Evolutionary conservation across 2,888 invertebrate species (phyloP), one percentile per base, ranked within the genome.

Genomic region (Argynnis bischoffii): DNA sequence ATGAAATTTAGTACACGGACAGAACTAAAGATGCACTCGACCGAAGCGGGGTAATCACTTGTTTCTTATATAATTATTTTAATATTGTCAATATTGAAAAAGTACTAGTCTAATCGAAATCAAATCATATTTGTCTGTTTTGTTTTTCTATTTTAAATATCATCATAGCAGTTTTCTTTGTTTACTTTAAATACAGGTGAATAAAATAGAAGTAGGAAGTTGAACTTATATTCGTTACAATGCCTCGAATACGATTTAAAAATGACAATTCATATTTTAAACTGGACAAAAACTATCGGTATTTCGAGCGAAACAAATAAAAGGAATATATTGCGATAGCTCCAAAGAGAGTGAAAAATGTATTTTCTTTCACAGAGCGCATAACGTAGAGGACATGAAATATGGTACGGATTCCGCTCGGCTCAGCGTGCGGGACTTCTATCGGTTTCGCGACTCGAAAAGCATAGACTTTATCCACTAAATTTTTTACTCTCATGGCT

Each of bases 351-450:
- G 89, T 89, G 89, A 90, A 88, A 90, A 90, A 92, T 90, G 88
- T 89, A 90, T 90, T 90, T 90, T 89, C 91, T 90, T 90, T 88
- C 86, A 88, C 89, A 90, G 88, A 90, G 89, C 89, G 89, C 88
- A 90, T 88, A 90, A 86, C 89, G 87, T 82, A 81, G 84, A 84
- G 83, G 87, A 89, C 90, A 88, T 92, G 90, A 92, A 90, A 90
- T 90, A 92, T 90, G 85, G 88, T 86, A 78, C 81, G 90, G 90
- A 90, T 91, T 91, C 83, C 79, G 85, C 82, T 84, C 81, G 89
- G 89, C 86, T 90, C 88, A 85, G 84, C 85, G 85, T 89, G 88
- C 86, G 84, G 81, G 82, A 85, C 79, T 81, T 82, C 85, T 88
- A 89, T 89, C 87, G 88, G 87, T 84, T 87, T 87, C 85, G 79